These are phyloP conservation scores for Chionis minor DNA, from an alignment of 2,113 vertebrate species.

Conservation along the genomic window DNA sequence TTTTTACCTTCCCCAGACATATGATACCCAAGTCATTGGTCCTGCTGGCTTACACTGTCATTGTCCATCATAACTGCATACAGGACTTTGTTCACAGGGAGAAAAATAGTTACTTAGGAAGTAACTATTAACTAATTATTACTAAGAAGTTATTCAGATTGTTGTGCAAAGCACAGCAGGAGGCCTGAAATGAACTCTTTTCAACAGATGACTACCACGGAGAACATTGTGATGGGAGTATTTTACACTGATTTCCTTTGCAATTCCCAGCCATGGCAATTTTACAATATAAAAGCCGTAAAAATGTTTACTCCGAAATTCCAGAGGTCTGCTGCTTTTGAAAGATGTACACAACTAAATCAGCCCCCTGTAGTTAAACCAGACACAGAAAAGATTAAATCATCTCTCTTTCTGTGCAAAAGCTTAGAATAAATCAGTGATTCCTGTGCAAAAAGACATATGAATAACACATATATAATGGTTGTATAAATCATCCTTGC, in stretches of 20 bases:
- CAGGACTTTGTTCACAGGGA: not conserved
- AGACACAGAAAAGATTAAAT: not conserved
- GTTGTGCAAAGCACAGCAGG: not conserved
- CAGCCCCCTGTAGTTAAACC: not conserved
- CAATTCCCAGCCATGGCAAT: not conserved
- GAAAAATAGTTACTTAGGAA: not conserved
- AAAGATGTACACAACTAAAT: not conserved
- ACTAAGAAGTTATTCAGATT: not conserved
- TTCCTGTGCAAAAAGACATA: not conserved
- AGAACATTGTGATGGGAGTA: not conserved
- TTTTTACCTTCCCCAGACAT: not conserved
- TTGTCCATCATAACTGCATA: not conserved
- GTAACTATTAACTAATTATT: too few relatives aligned
- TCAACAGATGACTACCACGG: not conserved
- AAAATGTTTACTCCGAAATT: not conserved
- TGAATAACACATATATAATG: not conserved
- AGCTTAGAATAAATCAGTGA: not conserved
- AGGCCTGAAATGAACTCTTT: not conserved
- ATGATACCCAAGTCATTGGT: too few relatives aligned
- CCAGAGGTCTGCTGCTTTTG: not conserved
- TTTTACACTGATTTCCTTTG: not conserved
- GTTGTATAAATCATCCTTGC: not conserved
- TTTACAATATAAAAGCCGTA: not conserved
- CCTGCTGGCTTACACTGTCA: not conserved
- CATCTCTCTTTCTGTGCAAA: not conserved